Percentiles rank a stretch among this genome's conserved stretches.
These are phyloP conservation scores for Chloropsis hardwickii DNA, from an alignment of 2,113 vertebrate species.

Conservation along the genomic window DNA sequence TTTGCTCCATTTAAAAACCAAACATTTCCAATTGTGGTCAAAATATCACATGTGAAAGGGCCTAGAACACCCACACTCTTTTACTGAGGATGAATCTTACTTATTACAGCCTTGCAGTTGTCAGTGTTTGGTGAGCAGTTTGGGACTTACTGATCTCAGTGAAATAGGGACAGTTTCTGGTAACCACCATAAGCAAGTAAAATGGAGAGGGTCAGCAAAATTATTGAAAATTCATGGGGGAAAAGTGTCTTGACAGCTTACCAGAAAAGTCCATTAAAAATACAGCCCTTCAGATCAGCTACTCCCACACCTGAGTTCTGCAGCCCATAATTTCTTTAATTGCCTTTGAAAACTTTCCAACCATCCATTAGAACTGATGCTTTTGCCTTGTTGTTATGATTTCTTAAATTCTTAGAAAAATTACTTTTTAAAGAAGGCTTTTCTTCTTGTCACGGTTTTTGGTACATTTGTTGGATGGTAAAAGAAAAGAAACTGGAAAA, in stretches of 20 bases:
- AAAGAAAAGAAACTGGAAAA: neutral
- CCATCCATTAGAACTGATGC: neutral
- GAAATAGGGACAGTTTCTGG: neutral
- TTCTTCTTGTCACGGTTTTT: neutral
- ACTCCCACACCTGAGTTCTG: neutral
- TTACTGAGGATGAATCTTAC: neutral
- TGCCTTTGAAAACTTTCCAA: neutral
- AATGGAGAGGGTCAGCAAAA: neutral
- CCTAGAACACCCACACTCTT: neutral
- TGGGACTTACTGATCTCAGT: neutral
- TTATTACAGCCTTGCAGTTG: neutral
- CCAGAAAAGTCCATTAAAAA: conserved; percentile 24
- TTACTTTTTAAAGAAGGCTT: neutral
- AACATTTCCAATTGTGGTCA: neutral
- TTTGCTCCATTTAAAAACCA: neutral
- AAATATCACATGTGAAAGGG: neutral
- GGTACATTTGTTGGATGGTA: neutral
- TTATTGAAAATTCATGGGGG: neutral
- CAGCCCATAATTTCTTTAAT: neutral
- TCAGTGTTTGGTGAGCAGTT: neutral
- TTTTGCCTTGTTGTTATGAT: neutral
- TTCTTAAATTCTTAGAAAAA: neutral
- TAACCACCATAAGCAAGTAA: neutral
- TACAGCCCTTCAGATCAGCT: neutral
- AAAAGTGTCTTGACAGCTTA: neutral